Evolutionary conservation across 2,888 invertebrate species (phyloP).

Genomic region (Heliothis peltigera): DNA sequence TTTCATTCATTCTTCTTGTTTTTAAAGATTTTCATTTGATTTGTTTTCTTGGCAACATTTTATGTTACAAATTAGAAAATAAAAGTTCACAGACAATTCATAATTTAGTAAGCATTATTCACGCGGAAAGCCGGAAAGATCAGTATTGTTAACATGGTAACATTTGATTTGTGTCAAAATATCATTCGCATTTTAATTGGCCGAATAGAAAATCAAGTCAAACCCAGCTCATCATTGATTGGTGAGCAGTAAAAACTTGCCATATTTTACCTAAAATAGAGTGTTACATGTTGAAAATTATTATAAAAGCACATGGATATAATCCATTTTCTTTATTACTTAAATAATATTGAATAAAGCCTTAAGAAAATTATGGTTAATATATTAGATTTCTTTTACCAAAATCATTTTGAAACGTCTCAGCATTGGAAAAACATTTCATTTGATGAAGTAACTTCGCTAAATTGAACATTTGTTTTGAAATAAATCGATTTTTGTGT

Average conservation of each 20-base stretch:
- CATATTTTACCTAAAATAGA: not conserved
- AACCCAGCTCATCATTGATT: slow-evolving; percentile 29
- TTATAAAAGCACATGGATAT: not conserved
- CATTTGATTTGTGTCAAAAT: slow-evolving; percentile 47
- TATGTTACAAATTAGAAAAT: slow-evolving; percentile 27
- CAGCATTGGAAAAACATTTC: slow-evolving; percentile 9
- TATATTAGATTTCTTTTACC: not conserved
- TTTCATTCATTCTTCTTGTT: slow-evolving; percentile 56
- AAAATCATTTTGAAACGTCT: slow-evolving; percentile 7
- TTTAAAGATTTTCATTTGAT: slow-evolving; percentile 43
- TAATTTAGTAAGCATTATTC: not conserved
- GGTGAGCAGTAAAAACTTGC: slow-evolving; percentile 13
- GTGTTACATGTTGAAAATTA: not conserved
- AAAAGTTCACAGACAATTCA: slow-evolving; percentile 36
- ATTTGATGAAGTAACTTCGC: not conserved
- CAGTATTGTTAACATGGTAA: slow-evolving; percentile 37
- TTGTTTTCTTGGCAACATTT: slow-evolving; percentile 50
- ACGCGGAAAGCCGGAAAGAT: slow-evolving; percentile 31
- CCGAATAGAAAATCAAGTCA: not conserved
- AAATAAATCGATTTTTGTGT: not conserved
- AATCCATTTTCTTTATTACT: no score
- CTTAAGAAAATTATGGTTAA: not conserved
- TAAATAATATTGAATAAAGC: not conserved
- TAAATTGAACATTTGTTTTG: not conserved
- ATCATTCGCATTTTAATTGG: slow-evolving; percentile 36